Base-by-base conservation (phyloP, 2,797 vertebrate genomes). In the Apogon talboti region DNA sequence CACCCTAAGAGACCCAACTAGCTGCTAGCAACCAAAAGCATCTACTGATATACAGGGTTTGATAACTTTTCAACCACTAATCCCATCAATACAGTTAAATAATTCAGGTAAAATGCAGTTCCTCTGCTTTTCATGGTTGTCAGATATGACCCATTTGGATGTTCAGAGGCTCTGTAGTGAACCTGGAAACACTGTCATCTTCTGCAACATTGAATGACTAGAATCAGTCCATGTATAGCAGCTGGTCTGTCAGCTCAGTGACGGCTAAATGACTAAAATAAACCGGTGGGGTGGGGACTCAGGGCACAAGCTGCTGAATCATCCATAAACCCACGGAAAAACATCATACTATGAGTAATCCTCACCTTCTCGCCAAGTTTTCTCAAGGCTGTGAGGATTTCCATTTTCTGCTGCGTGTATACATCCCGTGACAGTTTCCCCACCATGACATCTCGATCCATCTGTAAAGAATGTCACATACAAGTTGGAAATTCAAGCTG, bases 321-420 rank as follows among this genome's bases (percentile, higher is more conserved):
- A 69, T 56, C 38, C 18, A 14, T 4, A 11, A 49, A 13, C 19
- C 18, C 3, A 2, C 19, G 44, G 18, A 48, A 45, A 68, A 41
- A 52, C 30, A 35, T n/a, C 21, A 59, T 21, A 16, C 35, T 37
- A 28, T 2, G 48, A 15, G 53, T 7, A 11, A 42, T 63, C 40
- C 81, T 90, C 92, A 99, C 98, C 96, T 95, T 96, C 90, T 99
- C 98, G 51, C 96, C 97, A 19, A 99, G 96, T 81, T 98, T 99
- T 67, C 95, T 94, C 81, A 99, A 86, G 8, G 98, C 98, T 1
- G 94, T 96, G 75, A 99, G 94, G 79, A 99, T 97, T 93, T 99
- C 98, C 76, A 96, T 90, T 77, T 99, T 99, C 94, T 99, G 98
- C 71, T 96, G 96, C 0, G 92, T 98, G 82, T 98, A 94, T 15